Conservation (phyloP, 1,140 invertebrate species). For the Meloidogyne hapla region DNA sequence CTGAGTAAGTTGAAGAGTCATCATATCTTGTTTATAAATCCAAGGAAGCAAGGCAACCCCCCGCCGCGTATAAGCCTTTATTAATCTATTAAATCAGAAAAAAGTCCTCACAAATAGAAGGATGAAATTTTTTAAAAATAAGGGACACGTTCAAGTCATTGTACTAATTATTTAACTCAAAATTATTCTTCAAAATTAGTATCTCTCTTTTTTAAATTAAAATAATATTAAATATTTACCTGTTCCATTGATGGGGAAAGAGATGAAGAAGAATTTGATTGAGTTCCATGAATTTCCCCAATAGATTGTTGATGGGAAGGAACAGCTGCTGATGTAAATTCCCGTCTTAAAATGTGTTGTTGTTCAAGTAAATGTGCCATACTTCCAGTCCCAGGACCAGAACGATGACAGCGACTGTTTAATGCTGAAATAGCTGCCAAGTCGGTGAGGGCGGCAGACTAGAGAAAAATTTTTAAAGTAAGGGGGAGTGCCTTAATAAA, state of each 20-base stretch:
- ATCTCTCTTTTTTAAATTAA: no score
- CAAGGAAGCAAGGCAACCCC: no score
- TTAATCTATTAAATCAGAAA: no score
- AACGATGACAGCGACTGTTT: constrained; percentile 9
- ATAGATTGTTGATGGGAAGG: neutral
- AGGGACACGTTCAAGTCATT: no score
- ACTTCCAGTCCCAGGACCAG: constrained; percentile 28
- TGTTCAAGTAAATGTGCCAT: constrained; percentile 52
- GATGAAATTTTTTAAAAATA: no score
- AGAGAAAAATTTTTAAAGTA: constrained; percentile 6
- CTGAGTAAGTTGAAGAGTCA: no score
- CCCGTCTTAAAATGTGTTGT: constrained; percentile 47
- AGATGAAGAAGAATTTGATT: constrained; percentile 41
- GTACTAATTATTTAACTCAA: no score
- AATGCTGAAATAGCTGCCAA: constrained; percentile 20
- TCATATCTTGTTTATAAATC: no score
- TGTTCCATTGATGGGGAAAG: constrained; percentile 50
- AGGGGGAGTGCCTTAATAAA: neutral
- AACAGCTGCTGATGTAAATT: constrained; percentile 37
- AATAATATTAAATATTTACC: no score
- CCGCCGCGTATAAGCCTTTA: no score
- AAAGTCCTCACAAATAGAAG: no score
- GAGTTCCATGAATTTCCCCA: constrained; percentile 10
- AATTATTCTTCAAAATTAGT: no score
- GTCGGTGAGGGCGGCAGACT: constrained; percentile 15